These are phyloP conservation scores for Coracopsis vasa DNA, from an alignment of 2,113 vertebrate species.

Conservation along the genomic window DNA sequence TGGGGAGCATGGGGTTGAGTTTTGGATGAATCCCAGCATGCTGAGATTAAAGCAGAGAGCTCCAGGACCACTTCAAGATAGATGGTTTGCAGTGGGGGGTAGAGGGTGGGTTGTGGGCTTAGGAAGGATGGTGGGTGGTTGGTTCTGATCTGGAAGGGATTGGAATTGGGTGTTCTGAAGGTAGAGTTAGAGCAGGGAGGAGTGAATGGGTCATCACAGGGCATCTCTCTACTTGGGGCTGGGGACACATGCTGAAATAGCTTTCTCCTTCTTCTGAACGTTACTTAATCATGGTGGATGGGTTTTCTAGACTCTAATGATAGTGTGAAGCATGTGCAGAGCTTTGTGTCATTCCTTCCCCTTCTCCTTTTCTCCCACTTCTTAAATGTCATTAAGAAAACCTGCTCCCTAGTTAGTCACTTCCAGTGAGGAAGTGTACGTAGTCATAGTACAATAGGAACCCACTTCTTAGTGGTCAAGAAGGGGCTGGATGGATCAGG, in stretches of 20 bases:
- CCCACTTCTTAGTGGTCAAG: background rate
- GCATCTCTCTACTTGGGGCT: background rate
- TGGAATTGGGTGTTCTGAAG: background rate
- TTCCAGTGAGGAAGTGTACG: background rate
- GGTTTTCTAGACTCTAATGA: background rate
- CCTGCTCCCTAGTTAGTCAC: background rate
- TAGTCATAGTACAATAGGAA: background rate
- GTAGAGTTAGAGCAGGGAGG: background rate
- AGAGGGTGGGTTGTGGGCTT: background rate
- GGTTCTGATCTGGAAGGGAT: background rate
- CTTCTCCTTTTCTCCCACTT: background rate
- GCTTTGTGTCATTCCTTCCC: background rate
- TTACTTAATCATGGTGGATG: background rate
- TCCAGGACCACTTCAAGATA: background rate
- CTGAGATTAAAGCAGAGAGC: background rate
- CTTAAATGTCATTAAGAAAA: background rate
- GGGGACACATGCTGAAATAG: background rate
- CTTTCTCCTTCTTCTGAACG: background rate
- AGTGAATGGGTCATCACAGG: background rate
- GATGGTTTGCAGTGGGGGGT: background rate
- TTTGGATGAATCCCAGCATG: background rate
- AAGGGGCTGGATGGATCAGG: background rate
- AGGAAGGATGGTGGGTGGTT: background rate
- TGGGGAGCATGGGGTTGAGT: background rate
- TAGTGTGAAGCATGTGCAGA: background rate